phyloP scores from a whole-genome alignment of 2,888 invertebrate genomes.

The Drosophila vallismaia region DNA sequence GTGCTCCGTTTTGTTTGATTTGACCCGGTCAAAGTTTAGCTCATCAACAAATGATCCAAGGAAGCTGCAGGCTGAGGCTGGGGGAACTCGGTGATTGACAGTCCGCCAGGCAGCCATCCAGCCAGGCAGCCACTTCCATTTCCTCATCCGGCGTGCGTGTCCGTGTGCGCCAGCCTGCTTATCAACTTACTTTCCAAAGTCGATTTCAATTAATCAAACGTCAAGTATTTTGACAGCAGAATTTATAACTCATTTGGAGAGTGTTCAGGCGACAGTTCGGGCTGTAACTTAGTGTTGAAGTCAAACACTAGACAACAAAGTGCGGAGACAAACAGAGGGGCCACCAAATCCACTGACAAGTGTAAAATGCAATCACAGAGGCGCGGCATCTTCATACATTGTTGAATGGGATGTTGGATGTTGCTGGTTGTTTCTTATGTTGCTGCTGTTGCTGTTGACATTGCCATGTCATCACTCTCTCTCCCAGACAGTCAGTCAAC shows the following conservation, averaged over 20 bases:
- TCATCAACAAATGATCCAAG: slow-evolving; percentile 75
- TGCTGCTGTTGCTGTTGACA: slow-evolving; percentile 47
- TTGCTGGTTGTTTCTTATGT: slow-evolving; percentile 3
- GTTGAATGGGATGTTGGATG: slow-evolving; percentile 6
- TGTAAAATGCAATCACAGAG: slow-evolving; percentile 47
- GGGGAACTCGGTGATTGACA: slow-evolving; percentile 63
- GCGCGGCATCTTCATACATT: slow-evolving; percentile 41
- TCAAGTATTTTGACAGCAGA: slow-evolving; percentile 77
- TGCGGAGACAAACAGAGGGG: slow-evolving; percentile 26
- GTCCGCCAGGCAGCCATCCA: slow-evolving; percentile 10
- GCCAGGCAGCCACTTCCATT: slow-evolving; percentile 55
- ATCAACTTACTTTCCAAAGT: slow-evolving; percentile 68
- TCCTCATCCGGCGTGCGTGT: slow-evolving; percentile 7
- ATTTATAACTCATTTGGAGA: slow-evolving; percentile 68
- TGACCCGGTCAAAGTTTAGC: slow-evolving; percentile 63
- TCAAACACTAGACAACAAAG: slow-evolving; percentile 35
- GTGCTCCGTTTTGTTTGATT: slow-evolving; percentile 54
- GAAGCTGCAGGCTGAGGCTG: slow-evolving; percentile 14
- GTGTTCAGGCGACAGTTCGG: slow-evolving; percentile 31
- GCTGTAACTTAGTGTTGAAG: slow-evolving; percentile 19
- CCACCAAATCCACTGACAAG: slow-evolving; percentile 31
- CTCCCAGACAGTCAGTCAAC: slow-evolving; percentile 43
- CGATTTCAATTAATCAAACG: slow-evolving; percentile 80
- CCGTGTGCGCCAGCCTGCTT: slow-evolving; percentile 44
- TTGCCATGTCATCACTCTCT: slow-evolving; percentile 65